These are phyloP conservation scores for Gambusia holbrooki DNA, from an alignment of 2,113 vertebrate species.

Conservation along the genomic window DNA sequence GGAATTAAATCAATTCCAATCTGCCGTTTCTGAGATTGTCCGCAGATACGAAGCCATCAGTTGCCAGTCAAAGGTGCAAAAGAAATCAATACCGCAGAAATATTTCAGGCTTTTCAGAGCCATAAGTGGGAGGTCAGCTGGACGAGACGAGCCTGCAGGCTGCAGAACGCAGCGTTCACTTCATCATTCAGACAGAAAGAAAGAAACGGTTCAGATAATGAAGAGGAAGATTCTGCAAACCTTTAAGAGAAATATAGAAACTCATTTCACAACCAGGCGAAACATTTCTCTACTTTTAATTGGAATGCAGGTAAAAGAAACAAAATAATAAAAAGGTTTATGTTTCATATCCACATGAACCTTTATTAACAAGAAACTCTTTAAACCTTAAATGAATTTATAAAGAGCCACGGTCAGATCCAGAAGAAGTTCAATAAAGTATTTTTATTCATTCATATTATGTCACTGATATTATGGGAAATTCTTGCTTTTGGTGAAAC, in stretches of 20 bases:
- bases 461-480: too few relatives aligned
- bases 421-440: background rate
- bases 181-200: background rate
- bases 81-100: constrained; percentile 47
- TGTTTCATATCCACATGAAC: background rate
- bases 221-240: background rate
- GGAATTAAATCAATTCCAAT: constrained; percentile 53
- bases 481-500: too few relatives aligned
- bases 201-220: background rate
- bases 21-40: constrained; percentile 44
- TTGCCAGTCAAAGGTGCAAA: background rate
- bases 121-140: constrained; percentile 28
- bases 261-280: background rate
- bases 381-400: background rate
- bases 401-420: background rate
- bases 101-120: constrained; percentile 44
- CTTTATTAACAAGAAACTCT: background rate
- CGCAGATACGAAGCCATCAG: constrained; percentile 22
- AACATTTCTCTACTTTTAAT: too few relatives aligned
- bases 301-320: background rate
- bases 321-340: background rate
- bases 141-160: constrained; percentile 17
- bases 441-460: background rate
- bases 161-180: background rate
- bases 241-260: background rate